phyloP scores from a whole-genome alignment of 2,888 invertebrate species.

The Leucophora obtusa region DNA sequence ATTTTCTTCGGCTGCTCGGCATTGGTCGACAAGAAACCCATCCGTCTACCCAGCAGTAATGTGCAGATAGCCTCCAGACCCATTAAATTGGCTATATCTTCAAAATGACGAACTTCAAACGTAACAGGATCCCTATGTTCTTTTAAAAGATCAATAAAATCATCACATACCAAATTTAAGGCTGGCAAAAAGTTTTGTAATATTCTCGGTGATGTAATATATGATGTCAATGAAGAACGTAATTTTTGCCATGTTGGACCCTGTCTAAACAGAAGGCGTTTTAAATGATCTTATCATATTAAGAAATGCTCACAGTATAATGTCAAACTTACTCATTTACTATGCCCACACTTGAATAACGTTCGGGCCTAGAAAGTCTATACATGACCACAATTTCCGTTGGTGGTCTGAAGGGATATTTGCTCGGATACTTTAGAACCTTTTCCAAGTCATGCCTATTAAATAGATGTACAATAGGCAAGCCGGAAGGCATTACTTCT shows the following conservation, averaged over 20 bases:
- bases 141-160: slow-evolving; percentile 85
- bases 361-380: slow-evolving; percentile 85
- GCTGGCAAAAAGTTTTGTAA: slow-evolving; percentile 87
- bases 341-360: slow-evolving; percentile 89
- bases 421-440: slow-evolving; percentile 85
- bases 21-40: slow-evolving; percentile 83
- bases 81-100: slow-evolving; percentile 87
- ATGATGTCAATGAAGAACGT: slow-evolving; percentile 85
- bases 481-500: slow-evolving; percentile 87
- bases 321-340: slow-evolving; percentile 86
- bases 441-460: slow-evolving; percentile 86
- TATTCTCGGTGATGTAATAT: slow-evolving; percentile 87
- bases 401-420: slow-evolving; percentile 88
- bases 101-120: slow-evolving; percentile 82
- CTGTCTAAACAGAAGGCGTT: slow-evolving; percentile 80
- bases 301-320: neutral
- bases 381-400: slow-evolving; percentile 89
- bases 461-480: slow-evolving; percentile 86
- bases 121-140: slow-evolving; percentile 80
- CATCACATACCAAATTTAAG: slow-evolving; percentile 86
- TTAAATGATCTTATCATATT: neutral
- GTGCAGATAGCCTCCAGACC: slow-evolving; percentile 91
- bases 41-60: slow-evolving; percentile 87
- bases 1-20: slow-evolving; percentile 81
- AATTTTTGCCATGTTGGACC: slow-evolving; percentile 89